Evolutionary conservation across 2,888 invertebrate genomes (phyloP), one percentile per base, ranked within the genome.

Genomic region (Achlya flavicornis): DNA sequence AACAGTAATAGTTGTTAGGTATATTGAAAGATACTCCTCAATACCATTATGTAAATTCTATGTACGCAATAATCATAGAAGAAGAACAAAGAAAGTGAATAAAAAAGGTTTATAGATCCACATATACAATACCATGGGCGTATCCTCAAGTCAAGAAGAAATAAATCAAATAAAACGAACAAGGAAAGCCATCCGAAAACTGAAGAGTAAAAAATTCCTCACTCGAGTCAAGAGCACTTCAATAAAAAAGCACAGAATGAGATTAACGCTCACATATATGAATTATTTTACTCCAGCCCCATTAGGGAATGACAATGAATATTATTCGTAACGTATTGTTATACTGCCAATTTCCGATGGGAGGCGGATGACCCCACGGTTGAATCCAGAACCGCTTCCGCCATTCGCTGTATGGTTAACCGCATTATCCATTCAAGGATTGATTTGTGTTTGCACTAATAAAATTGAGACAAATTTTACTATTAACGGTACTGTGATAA

Each of bases 281-380:
- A 19, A 19, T 10, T 19, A 53, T 53, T 53, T 53, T 53, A 16
- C 10, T 53, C 53, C 16, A 53, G 19, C 10, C 53, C 53, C 41
- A 41, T 60, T 60, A 60, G 60, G 10, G 19, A 26, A 73, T 72
- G 72, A 69, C 76, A 68, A 76, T 77, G 77, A 82, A 84, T 84
- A 79, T 80, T 80, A 78, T 77, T 71, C 66, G 75, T 80, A 77
- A 81, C 75, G 77, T 80, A 81, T 79, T 76, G 83, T 81, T 69
- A 66, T 77, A 76, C 74, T 72, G 68, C 71, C 76, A 80, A 82
- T 85, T 79, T 84, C 81, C 84, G 82, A 70, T 64, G 66, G 73
- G 74, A 72, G 68, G 69, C 76, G 76, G 75, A 73, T 72, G 66
- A 38, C 74, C 71, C 66, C 41, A 41, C 43, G 60, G 19, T 41